Evolutionary conservation across 64 coral and sea anemone genomes (phyloP), one percentile per base, ranked within the genome.

Genomic region (Montipora capricornis): DNA sequence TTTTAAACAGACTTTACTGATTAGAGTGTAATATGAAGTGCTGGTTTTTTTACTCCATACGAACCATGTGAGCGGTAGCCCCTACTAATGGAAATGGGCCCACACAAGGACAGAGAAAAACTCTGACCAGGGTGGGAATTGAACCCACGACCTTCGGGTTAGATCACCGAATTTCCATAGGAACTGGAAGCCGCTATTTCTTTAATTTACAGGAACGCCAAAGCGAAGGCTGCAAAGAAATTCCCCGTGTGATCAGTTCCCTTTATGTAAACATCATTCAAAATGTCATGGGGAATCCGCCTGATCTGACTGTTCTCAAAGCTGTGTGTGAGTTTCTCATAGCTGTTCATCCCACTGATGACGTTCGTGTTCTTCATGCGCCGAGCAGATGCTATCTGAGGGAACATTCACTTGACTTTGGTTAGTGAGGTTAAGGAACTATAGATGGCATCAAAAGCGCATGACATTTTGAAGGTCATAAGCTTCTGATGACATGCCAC

Each of bases 311-410:
- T 2, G 98, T 99, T 9, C 69, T 99, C 11, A 99, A 99, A 60
- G 85, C 92, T 49, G 90, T 99, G 16, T 99, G 98, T 67, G 98
- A 99, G 49, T 99, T 99, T 80, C 87, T 99, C 24, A 77, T 99
- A 10, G 95, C 95, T 7, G 89, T 99, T 49, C 98, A 99, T 44
- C 94, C 95, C 10, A 86, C 89, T 13, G 90, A 99, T 71, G 98
- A 99, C 12, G 92, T 87, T 11, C 76, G 75, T 62, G 83, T 87
- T 81, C 76, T 96, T 20, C 92, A 99, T 46, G 87, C 98, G 7
- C 92, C 92, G 10, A 92, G 80, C 66, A 91, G 95, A 20, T 94
- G 96, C 75, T 99, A 99, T 75, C 80, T 99, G 16, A 86, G 92
- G 22, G 93, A 98, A n/a, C 85, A 92, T 44, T 74, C 69, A 13